Evolutionary conservation across 1,140 invertebrate genomes (phyloP).

Genomic region (Arctopsyche grandis): DNA sequence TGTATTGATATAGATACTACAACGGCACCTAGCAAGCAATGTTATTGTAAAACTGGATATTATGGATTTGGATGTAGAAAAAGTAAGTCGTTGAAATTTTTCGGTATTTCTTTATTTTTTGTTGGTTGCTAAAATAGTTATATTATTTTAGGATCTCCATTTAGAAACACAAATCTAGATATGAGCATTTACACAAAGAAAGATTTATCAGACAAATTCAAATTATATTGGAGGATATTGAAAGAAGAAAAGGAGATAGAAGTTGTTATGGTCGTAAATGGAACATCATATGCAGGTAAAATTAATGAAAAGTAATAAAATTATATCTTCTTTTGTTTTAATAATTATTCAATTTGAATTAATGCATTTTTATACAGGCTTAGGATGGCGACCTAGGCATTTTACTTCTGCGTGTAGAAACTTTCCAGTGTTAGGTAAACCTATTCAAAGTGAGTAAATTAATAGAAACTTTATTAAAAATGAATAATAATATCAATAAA

Average conservation of each 20-base stretch:
- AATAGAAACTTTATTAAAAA: too few relatives aligned
- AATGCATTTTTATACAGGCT: slow-evolving; percentile 51
- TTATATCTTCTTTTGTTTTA: slow-evolving; percentile 9
- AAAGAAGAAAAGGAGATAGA: slow-evolving; percentile 85
- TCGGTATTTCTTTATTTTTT: not conserved
- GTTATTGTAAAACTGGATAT: slow-evolving; percentile 90
- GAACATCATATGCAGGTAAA: slow-evolving; percentile 83
- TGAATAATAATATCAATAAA: too few relatives aligned
- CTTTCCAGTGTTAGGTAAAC: slow-evolving; percentile 75
- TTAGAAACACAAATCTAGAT: slow-evolving; percentile 74
- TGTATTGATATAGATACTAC: slow-evolving; percentile 85
- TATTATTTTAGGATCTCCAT: slow-evolving; percentile 69
- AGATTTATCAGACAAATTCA: slow-evolving; percentile 76
- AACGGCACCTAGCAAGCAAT: slow-evolving; percentile 82
- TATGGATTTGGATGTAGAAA: slow-evolving; percentile 82
- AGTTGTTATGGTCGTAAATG: slow-evolving; percentile 83
- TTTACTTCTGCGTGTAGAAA: slow-evolving; percentile 79
- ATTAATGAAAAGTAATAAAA: not conserved
- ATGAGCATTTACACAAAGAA: slow-evolving; percentile 74
- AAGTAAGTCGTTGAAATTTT: slow-evolving; percentile 67
- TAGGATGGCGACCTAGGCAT: slow-evolving; percentile 83
- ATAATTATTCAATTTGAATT: too few relatives aligned
- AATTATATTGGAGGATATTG: slow-evolving; percentile 85
- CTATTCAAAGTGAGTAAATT: slow-evolving; percentile 57
- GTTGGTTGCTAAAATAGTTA: slow-evolving; percentile 22